Base-by-base conservation (phyloP, 2,888 invertebrate genomes). In the Reticulitermes lucifugus region DNA sequence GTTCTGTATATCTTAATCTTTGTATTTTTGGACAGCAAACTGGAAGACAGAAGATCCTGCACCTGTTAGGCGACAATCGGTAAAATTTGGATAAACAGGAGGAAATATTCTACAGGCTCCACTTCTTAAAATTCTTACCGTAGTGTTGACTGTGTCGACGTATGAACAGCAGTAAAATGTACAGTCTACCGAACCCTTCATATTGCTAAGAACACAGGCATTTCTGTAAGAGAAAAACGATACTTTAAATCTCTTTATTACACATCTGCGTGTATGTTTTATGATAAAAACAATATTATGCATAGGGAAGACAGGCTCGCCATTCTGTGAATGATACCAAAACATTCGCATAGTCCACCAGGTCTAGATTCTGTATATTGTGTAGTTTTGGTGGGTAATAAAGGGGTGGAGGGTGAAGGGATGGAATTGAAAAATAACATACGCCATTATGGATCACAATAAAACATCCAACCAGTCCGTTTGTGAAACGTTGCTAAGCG, bases 251-350 rank as follows among this genome's bases (percentile, higher is more conserved):
- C 35, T 10, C 22, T 9, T 46, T 73, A 41, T 73, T 73, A 73
- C 21, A 41, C 41, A 41, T 1, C 77, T 21, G 46, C 46, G 6
- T 77, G 6, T 77, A 65, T 65, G 46, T 77, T 46, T 9, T 21
- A 46, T 46, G 77, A 46, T 77, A 77, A 77, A 77, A 77, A 77
- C 22, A 77, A 77, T 51, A 77, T 77, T 77, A 77, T 51, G 77
- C 77, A 77, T 46, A 73, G 41, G 73, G 29, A 73, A 41, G 35
- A 73, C 4, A 41, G 41, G 73, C 12, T 29, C 35, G 43, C 4
- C 12, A 46, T 35, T 75, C 75, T 46, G 77, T 46, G 77, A 77
- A 77, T 77, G 77, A 77, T 77, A 77, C 9, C 77, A 77, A 77
- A 51, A 77, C 77, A 77, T 77, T 46, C 46, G 51, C 18, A 18